These are phyloP conservation scores for Microcebus lehilahytsara DNA, from an alignment of 2,113 vertebrate genomes.

Conservation along the genomic window DNA sequence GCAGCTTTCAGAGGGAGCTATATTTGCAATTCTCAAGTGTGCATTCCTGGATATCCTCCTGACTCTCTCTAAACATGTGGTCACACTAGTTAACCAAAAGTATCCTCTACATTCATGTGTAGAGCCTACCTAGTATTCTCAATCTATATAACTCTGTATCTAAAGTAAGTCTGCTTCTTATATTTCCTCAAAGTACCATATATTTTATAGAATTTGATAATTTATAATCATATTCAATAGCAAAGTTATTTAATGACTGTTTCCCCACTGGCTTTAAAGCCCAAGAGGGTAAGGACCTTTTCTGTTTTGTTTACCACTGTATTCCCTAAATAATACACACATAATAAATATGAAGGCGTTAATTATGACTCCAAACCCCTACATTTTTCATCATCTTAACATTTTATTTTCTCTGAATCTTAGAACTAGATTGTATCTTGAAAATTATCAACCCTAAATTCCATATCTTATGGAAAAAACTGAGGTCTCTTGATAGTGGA, in stretches of 20 bases:
- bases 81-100: not conserved
- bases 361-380: not conserved
- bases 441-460: slow-evolving; percentile 9
- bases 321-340: not conserved
- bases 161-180: slow-evolving; percentile 3
- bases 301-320: not conserved
- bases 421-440: not conserved
- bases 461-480: not conserved
- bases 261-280: not conserved
- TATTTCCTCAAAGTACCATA: not conserved
- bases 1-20: not conserved
- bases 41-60: no score
- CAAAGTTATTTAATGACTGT: not conserved
- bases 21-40: not conserved
- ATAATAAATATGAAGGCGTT: not conserved
- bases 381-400: not conserved
- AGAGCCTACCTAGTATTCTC: not conserved
- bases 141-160: not conserved
- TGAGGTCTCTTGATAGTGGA: not conserved
- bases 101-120: not conserved
- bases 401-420: slow-evolving; percentile 9
- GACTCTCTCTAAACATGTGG: not conserved
- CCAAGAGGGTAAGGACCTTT: not conserved
- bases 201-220: slow-evolving; percentile 18
- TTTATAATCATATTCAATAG: not conserved